Conservation (phyloP, 2,797 vertebrate species). For the Semotilus atromaculatus region DNA sequence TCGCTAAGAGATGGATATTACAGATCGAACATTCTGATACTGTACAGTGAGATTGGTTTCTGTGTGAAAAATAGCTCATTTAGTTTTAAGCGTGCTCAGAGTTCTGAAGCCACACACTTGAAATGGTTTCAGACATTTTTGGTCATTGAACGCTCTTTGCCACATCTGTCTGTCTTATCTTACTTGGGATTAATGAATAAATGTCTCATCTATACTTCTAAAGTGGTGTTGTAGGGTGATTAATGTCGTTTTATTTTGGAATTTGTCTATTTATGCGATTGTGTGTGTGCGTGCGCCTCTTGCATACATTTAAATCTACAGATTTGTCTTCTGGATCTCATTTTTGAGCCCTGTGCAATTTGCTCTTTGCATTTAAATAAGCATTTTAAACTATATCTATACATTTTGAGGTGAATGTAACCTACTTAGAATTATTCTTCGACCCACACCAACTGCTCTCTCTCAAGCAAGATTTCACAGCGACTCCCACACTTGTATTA, state of each 20-base stretch:
- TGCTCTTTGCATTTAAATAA: background rate
- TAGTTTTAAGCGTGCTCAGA: background rate
- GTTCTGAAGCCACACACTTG: slow-evolving; percentile 35
- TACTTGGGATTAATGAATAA: slow-evolving; percentile 47
- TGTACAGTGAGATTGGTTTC: slow-evolving; percentile 14
- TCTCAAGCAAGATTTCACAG: background rate
- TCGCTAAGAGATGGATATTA: slow-evolving; percentile 16
- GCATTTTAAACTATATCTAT: background rate
- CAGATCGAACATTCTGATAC: slow-evolving; percentile 15
- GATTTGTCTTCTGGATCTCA: background rate
- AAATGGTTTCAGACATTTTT: slow-evolving; percentile 32
- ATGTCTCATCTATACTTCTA: slow-evolving; percentile 4
- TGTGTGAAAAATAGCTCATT: slow-evolving; percentile 27
- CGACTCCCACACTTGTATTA: slow-evolving; percentile 2
- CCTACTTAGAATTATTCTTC: background rate
- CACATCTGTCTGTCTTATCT: slow-evolving; percentile 45
- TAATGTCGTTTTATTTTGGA: background rate
- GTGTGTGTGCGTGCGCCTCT: slow-evolving; percentile 18
- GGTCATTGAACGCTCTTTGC: slow-evolving; percentile 29
- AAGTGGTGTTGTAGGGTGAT: slow-evolving; percentile 3
- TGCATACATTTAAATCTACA: background rate
- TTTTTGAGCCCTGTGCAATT: background rate
- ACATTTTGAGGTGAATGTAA: background rate
- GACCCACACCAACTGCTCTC: background rate
- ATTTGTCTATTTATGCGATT: slow-evolving; percentile 21